phyloP scores from a whole-genome alignment of 2,797 vertebrate species.

The Loris lydekkerianus region DNA sequence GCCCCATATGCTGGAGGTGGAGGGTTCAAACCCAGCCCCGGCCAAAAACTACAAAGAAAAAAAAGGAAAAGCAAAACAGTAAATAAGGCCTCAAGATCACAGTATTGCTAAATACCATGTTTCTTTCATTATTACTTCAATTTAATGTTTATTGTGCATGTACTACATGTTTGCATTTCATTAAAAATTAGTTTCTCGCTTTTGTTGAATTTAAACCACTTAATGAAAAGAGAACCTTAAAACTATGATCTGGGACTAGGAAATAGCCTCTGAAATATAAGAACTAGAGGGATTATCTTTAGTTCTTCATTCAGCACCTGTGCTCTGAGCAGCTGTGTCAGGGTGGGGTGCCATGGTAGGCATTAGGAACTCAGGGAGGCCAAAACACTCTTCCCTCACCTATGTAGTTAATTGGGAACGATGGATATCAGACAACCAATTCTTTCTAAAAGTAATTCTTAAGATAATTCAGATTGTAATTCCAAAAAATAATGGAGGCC shows the following conservation, averaged over 20 bases:
- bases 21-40: too few species aligned
- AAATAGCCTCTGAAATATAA: background rate
- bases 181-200: background rate
- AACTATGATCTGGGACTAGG: background rate
- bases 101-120: background rate
- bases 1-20: too few species aligned
- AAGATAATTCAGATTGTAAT: slow-evolving; percentile 38
- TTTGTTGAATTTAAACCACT: background rate
- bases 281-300: background rate
- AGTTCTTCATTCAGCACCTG: background rate
- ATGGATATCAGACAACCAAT: background rate
- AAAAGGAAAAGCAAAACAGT: background rate
- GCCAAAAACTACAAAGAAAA: too few species aligned
- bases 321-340: rapidly evolving
- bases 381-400: background rate
- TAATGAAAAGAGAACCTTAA: slow-evolving; percentile 52
- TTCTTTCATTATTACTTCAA: slow-evolving; percentile 43
- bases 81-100: background rate
- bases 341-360: rapidly evolving
- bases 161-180: background rate
- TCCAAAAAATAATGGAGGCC: background rate
- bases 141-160: background rate
- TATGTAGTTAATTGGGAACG: background rate
- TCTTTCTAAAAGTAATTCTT: background rate
- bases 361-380: background rate